Conservation (phyloP, 2,113 vertebrate genomes). For the Pangasianodon gigas region DNA sequence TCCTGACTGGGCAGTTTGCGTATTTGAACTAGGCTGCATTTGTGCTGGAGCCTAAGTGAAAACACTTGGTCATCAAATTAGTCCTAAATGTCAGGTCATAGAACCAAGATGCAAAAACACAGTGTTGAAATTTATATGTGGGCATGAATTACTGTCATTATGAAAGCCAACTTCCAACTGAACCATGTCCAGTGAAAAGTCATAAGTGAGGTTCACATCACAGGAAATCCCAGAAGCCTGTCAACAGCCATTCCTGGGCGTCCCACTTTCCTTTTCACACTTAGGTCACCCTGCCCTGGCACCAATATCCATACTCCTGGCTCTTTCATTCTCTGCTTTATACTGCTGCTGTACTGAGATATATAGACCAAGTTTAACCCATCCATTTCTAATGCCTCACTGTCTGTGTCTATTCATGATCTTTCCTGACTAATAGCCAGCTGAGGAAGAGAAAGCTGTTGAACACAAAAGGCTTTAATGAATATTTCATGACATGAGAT, state of each 20-base stretch:
- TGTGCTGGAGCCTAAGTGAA: constrained; percentile 37
- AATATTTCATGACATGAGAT: constrained; percentile 20
- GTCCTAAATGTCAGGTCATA: constrained; percentile 54
- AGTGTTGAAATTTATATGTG: constrained; percentile 46
- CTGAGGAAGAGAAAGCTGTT: neutral
- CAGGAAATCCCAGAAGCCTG: constrained; percentile 48
- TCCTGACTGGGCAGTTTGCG: constrained; percentile 34
- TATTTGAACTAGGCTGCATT: constrained; percentile 17
- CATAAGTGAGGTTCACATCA: constrained; percentile 49
- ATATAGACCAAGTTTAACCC: neutral
- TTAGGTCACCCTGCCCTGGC: constrained; percentile 55
- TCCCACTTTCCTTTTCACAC: constrained; percentile 53
- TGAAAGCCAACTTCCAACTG: constrained; percentile 45
- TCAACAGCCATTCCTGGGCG: constrained; percentile 26
- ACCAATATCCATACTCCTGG: neutral
- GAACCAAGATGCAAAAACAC: constrained; percentile 44
- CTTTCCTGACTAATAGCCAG: constrained; percentile 7
- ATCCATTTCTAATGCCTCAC: neutral
- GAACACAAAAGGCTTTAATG: neutral
- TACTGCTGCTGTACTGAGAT: constrained; percentile 10
- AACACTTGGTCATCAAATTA: constrained; percentile 45
- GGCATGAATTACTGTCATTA: constrained; percentile 49
- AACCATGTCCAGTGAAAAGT: constrained; percentile 52
- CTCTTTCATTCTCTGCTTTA: constrained; percentile 16
- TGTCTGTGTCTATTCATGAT: neutral